These are phyloP conservation scores for Euproctis similis DNA, from an alignment of 2,888 invertebrate species.

Conservation along the genomic window DNA sequence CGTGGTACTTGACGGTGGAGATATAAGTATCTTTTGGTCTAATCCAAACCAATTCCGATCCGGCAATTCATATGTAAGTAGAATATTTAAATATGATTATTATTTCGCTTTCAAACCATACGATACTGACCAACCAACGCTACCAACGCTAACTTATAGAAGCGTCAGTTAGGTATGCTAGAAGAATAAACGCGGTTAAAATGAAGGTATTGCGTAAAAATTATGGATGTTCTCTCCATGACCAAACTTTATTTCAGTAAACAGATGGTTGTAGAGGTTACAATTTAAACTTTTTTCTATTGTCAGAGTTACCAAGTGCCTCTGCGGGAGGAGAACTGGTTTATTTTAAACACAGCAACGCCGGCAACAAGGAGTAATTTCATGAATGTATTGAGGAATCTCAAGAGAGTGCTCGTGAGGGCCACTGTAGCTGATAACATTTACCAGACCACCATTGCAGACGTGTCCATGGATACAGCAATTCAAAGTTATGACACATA, in stretches of 20 bases:
- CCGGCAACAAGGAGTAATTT: slow-evolving; percentile 84
- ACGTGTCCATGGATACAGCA: slow-evolving; percentile 91
- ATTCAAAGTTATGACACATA: slow-evolving; percentile 77
- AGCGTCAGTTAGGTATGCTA: too few species aligned
- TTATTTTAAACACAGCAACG: slow-evolving; percentile 33
- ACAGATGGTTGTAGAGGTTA: too few species aligned
- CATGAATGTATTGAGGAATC: slow-evolving; percentile 87
- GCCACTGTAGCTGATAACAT: slow-evolving; percentile 80
- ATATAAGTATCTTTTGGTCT: slow-evolving; percentile 84
- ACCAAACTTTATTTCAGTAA: too few species aligned
- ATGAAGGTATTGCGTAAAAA: too few species aligned
- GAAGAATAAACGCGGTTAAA: too few species aligned
- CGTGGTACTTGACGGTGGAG: slow-evolving; percentile 87
- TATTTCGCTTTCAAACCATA: too few species aligned
- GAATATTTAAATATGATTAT: too few species aligned
- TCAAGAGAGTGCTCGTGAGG: slow-evolving; percentile 88
- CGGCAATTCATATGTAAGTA: slow-evolving; percentile 76
- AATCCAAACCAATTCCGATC: slow-evolving; percentile 76
- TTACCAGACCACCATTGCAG: slow-evolving; percentile 82
- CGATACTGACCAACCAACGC: too few species aligned
- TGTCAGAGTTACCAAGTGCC: slow-evolving; percentile 78
- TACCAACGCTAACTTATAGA: too few species aligned
- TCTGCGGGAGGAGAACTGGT: slow-evolving; percentile 81
- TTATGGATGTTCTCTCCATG: too few species aligned
- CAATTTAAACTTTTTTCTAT: neutral